Conservation (phyloP, 2,888 invertebrate species). For the Epirrhoe tristata region DNA sequence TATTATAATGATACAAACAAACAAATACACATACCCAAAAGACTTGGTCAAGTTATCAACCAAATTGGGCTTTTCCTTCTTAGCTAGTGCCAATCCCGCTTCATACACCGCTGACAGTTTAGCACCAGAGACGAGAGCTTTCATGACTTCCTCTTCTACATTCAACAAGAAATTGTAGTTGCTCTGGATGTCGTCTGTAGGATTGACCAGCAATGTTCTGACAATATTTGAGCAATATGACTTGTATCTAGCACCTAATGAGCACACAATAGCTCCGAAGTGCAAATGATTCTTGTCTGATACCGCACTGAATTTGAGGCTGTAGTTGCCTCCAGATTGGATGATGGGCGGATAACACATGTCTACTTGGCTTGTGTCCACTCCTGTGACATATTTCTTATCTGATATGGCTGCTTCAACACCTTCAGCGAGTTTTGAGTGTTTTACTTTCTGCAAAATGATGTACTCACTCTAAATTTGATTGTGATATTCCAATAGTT, state of each 20-base stretch:
- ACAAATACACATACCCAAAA: slow-evolving; percentile 87
- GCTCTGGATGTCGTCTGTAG: slow-evolving; percentile 90
- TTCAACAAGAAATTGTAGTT: slow-evolving; percentile 96
- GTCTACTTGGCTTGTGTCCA: slow-evolving; percentile 95
- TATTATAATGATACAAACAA: too few relatives aligned
- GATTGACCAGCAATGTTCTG: slow-evolving; percentile 98
- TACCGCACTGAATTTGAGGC: slow-evolving; percentile 97
- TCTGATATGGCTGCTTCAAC: slow-evolving; percentile 97
- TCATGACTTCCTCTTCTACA: slow-evolving; percentile 95
- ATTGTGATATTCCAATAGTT: too few relatives aligned
- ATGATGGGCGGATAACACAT: slow-evolving; percentile 99
- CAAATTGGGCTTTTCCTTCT: slow-evolving; percentile 93
- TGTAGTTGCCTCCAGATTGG: slow-evolving; percentile 99
- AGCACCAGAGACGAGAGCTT: slow-evolving; percentile 91
- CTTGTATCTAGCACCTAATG: slow-evolving; percentile 97
- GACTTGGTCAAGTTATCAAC: slow-evolving; percentile 96
- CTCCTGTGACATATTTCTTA: slow-evolving; percentile 97
- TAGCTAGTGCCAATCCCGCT: slow-evolving; percentile 91
- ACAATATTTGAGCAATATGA: slow-evolving; percentile 99
- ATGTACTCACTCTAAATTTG: not conserved
- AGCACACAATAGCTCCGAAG: slow-evolving; percentile 98
- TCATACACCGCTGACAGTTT: slow-evolving; percentile 96
- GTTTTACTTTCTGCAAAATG: slow-evolving; percentile 94
- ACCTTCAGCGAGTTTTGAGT: slow-evolving; percentile 97
- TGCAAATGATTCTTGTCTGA: slow-evolving; percentile 97